Evolutionary conservation across 2,797 vertebrate species (phyloP), one percentile per base, ranked within the genome.

Genomic region (Schizopygopsis malacanthus): DNA sequence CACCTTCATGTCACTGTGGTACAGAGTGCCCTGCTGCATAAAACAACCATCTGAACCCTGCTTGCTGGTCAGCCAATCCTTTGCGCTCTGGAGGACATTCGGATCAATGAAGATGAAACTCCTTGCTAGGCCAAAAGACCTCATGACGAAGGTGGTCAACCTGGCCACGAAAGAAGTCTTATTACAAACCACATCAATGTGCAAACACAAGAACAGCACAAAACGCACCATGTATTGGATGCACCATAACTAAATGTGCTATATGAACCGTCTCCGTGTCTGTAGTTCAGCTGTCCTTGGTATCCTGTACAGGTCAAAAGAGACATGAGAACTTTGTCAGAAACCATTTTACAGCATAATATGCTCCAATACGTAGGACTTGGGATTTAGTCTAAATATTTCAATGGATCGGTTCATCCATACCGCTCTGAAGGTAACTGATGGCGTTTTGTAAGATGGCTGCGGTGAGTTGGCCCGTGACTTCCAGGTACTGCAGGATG

Each of bases 121-220:
- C 65, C 3, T 84, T 7, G 96, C 96, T 89, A 94, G 94, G 85
- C 90, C 88, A 85, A 97, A 97, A 1, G 94, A 93, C 86, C 95
- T 95, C 89, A 96, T 78, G n/a, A 97, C 96, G 85, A 97, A 96
- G 3, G 96, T 94, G 4, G 97, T 97, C 90, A 97, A 87, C 96
- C 96, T 97, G 69, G 0, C 1, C 22, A 18, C 3, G 2, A 3
- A 79, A 22, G 5, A 61, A 2, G 4, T 52, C 2, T 0, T 0
- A 0, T 59, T 37, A 16, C 50, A 56, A 52, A 16, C 50, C 4
- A 43, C 50, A 52, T 11, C 41, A 2, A 16, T 52, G 47, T 20
- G 2, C 9, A 54, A 54, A 20, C 0, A 76, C 4, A 7, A 22
- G 10, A n/a, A 37, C 11, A 7, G 11, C 1, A 39, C 0, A 37